Conservation (phyloP, 2,113 vertebrate species). For the Clarias gariepinus region DNA sequence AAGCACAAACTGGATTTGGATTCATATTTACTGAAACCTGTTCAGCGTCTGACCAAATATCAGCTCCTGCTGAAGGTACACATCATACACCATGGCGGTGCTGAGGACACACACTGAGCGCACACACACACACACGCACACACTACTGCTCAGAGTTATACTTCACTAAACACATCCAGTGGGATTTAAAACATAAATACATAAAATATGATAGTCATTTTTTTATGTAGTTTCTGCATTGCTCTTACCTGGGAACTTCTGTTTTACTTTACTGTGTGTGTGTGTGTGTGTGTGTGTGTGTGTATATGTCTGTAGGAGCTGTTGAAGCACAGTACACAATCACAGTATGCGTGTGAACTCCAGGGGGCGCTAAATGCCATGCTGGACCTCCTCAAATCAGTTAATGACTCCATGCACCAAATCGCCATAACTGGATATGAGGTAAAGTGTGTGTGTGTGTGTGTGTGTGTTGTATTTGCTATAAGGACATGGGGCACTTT, state of each 20-base stretch:
- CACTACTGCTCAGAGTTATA: not conserved
- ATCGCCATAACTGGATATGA: constrained; percentile 93
- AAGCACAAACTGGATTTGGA: constrained; percentile 93
- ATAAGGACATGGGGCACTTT: not conserved
- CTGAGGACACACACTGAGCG: constrained; percentile 7
- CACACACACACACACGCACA: constrained; percentile 16
- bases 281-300: constrained; percentile 20
- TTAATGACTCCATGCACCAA: constrained; percentile 99
- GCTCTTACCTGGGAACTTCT: not conserved
- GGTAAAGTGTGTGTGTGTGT: constrained; percentile 63
- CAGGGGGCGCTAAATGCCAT: constrained; percentile 89
- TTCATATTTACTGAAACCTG: constrained; percentile 94
- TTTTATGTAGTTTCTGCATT: not conserved
- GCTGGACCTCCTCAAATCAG: constrained; percentile 92
- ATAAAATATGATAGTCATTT: not conserved
- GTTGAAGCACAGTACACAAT: constrained; percentile 84
- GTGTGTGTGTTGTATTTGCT: not conserved
- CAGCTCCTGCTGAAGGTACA: constrained; percentile 93
- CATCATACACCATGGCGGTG: not conserved
- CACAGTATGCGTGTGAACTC: constrained; percentile 79
- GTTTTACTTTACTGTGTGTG: not conserved
- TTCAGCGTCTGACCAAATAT: constrained; percentile 97
- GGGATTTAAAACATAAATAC: not conserved
- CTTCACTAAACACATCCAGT: not conserved
- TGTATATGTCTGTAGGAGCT: constrained; percentile 77